phyloP scores from a whole-genome alignment of 2,888 invertebrate genomes.

The Pandemis corylana region DNA sequence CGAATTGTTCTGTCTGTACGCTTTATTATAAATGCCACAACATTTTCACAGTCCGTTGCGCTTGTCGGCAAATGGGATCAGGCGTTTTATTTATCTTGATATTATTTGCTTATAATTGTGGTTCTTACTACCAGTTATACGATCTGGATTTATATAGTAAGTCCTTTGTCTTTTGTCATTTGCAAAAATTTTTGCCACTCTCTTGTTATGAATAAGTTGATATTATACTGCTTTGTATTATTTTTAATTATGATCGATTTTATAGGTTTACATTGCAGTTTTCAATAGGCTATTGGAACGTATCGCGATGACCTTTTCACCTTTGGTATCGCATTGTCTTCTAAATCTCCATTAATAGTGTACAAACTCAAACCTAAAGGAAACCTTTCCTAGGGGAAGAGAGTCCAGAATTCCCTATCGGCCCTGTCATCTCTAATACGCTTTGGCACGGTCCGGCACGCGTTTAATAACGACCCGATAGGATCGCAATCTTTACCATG shows the following conservation, averaged over 20 bases:
- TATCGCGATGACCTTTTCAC: slow-evolving; percentile 22
- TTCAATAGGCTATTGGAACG: slow-evolving; percentile 14
- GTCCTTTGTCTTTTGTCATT: not conserved
- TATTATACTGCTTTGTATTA: not conserved
- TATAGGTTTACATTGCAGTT: not conserved
- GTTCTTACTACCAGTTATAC: slow-evolving; percentile 25
- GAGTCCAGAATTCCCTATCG: slow-evolving; percentile 42
- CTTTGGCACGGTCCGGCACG: slow-evolving; percentile 49
- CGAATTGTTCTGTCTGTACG: slow-evolving; percentile 39
- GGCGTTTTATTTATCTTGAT: slow-evolving; percentile 38
- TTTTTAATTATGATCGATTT: not conserved
- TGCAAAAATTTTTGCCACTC: not conserved
- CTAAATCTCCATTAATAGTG: slow-evolving; percentile 9
- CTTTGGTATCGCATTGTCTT: slow-evolving; percentile 26
- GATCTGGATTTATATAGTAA: not conserved
- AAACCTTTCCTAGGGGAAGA: slow-evolving; percentile 18
- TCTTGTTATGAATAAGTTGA: not conserved
- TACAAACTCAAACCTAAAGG: not conserved
- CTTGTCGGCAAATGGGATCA: slow-evolving; percentile 48
- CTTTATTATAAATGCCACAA: slow-evolving; percentile 63
- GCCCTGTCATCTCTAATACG: slow-evolving; percentile 45
- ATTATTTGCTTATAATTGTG: slow-evolving; percentile 43
- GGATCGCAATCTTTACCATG: slow-evolving; percentile 51
- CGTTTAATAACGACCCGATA: slow-evolving; percentile 47
- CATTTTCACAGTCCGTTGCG: slow-evolving; percentile 61